Conservation (phyloP, 1,140 invertebrate species). For the Drosophila tropicalis region DNA sequence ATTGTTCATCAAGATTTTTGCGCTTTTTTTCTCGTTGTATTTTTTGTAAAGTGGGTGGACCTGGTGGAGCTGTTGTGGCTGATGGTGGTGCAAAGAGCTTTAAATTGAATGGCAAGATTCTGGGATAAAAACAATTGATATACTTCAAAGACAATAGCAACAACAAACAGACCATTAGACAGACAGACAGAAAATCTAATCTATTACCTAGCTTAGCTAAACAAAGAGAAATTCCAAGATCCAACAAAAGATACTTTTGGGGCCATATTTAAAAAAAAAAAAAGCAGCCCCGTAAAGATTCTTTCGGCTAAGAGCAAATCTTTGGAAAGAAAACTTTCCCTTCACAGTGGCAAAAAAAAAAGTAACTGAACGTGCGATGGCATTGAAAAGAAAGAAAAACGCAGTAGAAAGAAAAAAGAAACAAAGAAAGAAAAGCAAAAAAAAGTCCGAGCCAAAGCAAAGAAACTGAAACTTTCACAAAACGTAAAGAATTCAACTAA, state of each 20-base stretch:
- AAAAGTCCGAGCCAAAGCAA: slow-evolving; percentile 29
- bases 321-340: slow-evolving; percentile 45
- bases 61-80: background rate
- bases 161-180: slow-evolving; percentile 12
- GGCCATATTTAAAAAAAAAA: slow-evolving; percentile 70
- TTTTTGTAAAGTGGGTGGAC: no score
- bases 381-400: slow-evolving; percentile 40
- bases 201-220: slow-evolving; percentile 35
- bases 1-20: slow-evolving; percentile 63
- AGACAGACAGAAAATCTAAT: slow-evolving; percentile 34
- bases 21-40: slow-evolving; percentile 32
- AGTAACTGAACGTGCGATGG: slow-evolving; percentile 49
- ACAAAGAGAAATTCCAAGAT: slow-evolving; percentile 46
- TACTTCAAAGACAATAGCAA: slow-evolving; percentile 10
- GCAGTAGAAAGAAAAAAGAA: slow-evolving; percentile 22
- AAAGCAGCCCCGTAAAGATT: slow-evolving; percentile 5
- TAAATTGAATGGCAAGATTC: slow-evolving; percentile 17
- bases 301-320: slow-evolving; percentile 26
- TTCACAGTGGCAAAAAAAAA: slow-evolving; percentile 37
- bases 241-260: slow-evolving; percentile 50
- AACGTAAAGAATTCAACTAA: slow-evolving; percentile 82
- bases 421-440: slow-evolving; percentile 15
- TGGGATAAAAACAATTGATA: slow-evolving; percentile 36
- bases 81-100: slow-evolving; percentile 14
- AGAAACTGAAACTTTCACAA: slow-evolving; percentile 72